Base-by-base conservation (phyloP, 2,113 vertebrate species). In the Harpagus bidentatus region DNA sequence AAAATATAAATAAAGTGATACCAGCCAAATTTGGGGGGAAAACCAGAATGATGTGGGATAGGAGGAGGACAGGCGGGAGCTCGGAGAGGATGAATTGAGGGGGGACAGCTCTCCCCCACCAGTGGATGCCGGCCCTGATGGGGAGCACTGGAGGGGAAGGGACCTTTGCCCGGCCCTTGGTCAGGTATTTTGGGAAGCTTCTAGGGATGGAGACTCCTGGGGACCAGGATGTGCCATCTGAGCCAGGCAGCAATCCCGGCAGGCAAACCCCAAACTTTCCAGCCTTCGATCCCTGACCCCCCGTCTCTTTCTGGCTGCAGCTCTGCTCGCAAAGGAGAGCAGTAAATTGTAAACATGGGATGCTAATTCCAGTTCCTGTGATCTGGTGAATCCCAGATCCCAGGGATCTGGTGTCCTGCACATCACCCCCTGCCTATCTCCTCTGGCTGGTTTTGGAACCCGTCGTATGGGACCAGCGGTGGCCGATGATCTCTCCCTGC, bases 391-490 rank as follows among this genome's bases (percentile, higher is more conserved):
- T 25, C 48, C 48, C 48, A 50, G 47, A 47, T 47, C 47, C 47
- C 21, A 2, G 65, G 48, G 61, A 43, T 48, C 47, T 8, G 0
- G 59, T 6, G 6, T 26, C 73, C 42, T 42, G 69, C 36, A 18
- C 19, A 5, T 40, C 69, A 23, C 29, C 55, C 47, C 40, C 5
- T 19, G 42, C 80, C 50, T 1, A 0, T 55, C 38, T 79, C 25
- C 74, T 26, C 38, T 4, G 91, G 45, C 65, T n/a, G 48, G 3
- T 86, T 78, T 45, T 62, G 72, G 61, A 66, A 28, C 18, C 42
- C 6, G 3, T 26, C 0, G 0, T 15, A 1, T 0, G n/a, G 79
- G 47, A 36, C 22, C 2, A 11, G 52, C 5, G 9, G 59, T 6
- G 8, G 66, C 47, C 9, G 4, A 2, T 47, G 66, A 47, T 25